A percentile compares a stretch with the other conserved stretches of the same genome.
Conservation (phyloP, 2,113 vertebrate species). For the Tragelaphus scriptus region DNA sequence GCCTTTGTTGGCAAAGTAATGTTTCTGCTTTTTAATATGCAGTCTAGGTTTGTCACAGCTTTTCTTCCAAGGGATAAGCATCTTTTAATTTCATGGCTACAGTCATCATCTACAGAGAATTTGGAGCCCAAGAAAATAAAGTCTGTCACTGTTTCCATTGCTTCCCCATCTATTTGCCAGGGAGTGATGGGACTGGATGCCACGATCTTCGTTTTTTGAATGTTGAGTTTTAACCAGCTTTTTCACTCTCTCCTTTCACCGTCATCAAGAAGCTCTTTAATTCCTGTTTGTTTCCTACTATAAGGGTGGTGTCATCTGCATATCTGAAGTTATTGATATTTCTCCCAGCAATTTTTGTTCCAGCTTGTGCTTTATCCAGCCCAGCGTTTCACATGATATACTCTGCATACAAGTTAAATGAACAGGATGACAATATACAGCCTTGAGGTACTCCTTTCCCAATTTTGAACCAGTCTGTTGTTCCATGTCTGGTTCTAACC, state of each 20-base stretch:
- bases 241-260: not conserved
- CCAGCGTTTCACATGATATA: not conserved
- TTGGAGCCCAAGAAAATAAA: not conserved
- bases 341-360: not conserved
- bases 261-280: not conserved
- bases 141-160: not conserved
- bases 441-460: not conserved
- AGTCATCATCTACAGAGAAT: not conserved
- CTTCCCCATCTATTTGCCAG: not conserved
- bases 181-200: not conserved
- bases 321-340: not conserved
- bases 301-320: not conserved
- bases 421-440: not conserved
- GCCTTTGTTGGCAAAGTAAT: not conserved
- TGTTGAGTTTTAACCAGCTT: not conserved
- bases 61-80: not conserved
- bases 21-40: not conserved
- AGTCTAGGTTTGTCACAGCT: not conserved
- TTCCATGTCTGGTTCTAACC: not conserved
- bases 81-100: not conserved
- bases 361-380: not conserved
- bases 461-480: not conserved
- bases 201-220: not conserved
- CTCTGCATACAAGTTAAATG: not conserved
- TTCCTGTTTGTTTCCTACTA: not conserved